These are phyloP conservation scores for Ispidina picta DNA, from an alignment of 2,797 vertebrate species.

Conservation along the genomic window DNA sequence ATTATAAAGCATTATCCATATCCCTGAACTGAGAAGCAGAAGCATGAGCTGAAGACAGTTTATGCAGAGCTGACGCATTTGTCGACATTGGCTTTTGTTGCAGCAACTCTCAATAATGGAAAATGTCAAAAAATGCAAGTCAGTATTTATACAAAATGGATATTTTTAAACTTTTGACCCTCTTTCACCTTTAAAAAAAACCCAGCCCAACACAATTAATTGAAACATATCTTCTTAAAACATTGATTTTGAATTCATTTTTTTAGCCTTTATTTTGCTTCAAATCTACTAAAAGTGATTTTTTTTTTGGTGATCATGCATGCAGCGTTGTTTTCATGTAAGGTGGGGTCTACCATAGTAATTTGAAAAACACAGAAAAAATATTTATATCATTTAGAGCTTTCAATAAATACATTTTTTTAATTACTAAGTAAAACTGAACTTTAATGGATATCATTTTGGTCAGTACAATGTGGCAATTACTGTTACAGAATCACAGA, in stretches of 20 bases:
- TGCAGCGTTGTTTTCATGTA: background rate
- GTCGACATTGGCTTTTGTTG: slow-evolving; percentile 1
- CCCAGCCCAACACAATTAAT: background rate
- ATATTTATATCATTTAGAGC: background rate
- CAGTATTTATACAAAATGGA: slow-evolving; percentile 30
- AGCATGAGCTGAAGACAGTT: background rate
- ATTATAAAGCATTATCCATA: background rate
- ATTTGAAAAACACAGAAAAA: slow-evolving; percentile 35
- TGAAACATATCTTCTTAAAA: slow-evolving; percentile 1
- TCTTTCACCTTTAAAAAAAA: background rate
- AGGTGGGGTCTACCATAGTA: slow-evolving; percentile 37
- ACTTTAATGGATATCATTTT: slow-evolving; percentile 28
- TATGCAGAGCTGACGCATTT: slow-evolving; percentile 2
- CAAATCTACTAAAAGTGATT: slow-evolving; percentile 22
- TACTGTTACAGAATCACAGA: background rate
- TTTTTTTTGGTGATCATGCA: background rate
- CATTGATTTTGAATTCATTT: slow-evolving; percentile 5
- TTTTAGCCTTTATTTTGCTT: slow-evolving; percentile 37
- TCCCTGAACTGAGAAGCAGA: background rate
- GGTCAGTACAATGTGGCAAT: slow-evolving; percentile 33
- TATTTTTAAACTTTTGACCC: slow-evolving; percentile 48
- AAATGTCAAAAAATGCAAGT: slow-evolving; percentile 24
- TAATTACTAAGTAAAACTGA: slow-evolving; percentile 54
- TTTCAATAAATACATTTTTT: slow-evolving; percentile 20
- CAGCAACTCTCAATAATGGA: slow-evolving; percentile 19